Conservation (phyloP, 1,140 invertebrate genomes). For the Dreissena polymorpha region DNA sequence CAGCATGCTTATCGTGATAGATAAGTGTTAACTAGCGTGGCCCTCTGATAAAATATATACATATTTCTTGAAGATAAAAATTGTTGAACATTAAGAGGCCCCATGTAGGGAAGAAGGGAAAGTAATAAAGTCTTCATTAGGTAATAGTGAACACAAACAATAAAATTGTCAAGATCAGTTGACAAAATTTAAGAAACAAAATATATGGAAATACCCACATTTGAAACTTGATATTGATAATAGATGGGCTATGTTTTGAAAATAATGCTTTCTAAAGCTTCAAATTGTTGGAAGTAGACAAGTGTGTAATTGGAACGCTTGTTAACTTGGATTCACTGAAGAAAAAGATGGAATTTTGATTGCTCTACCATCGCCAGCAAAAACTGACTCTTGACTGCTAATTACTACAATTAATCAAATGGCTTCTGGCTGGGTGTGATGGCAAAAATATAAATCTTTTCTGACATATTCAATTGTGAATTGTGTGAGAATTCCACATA, state of each 20-base stretch:
- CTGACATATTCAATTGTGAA: too few relatives aligned
- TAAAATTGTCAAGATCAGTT: too few relatives aligned
- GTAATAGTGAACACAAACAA: too few relatives aligned
- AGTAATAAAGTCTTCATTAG: too few relatives aligned
- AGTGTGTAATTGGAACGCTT: background rate
- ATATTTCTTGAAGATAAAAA: slow-evolving; percentile 4
- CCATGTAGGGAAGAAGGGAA: background rate
- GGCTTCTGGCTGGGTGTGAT: slow-evolving; percentile 37
- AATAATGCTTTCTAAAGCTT: too few relatives aligned
- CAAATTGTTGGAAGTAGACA: slow-evolving; percentile 5
- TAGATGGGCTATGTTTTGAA: too few relatives aligned
- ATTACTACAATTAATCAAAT: slow-evolving; percentile 56
- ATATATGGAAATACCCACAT: too few relatives aligned
- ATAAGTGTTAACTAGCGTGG: slow-evolving; percentile 30
- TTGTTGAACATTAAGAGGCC: background rate
- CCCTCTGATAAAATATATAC: slow-evolving; percentile 30
- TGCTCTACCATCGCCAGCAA: slow-evolving; percentile 30
- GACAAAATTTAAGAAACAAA: too few relatives aligned
- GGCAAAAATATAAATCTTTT: too few relatives aligned
- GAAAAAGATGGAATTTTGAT: slow-evolving; percentile 53
- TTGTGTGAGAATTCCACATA: too few relatives aligned
- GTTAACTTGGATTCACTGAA: background rate
- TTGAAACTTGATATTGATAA: too few relatives aligned
- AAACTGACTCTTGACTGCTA: slow-evolving; percentile 25
- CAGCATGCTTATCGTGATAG: too few relatives aligned